Evolutionary conservation across 2,797 vertebrate species (phyloP).

Genomic region (Lutjanus argentimaculatus): DNA sequence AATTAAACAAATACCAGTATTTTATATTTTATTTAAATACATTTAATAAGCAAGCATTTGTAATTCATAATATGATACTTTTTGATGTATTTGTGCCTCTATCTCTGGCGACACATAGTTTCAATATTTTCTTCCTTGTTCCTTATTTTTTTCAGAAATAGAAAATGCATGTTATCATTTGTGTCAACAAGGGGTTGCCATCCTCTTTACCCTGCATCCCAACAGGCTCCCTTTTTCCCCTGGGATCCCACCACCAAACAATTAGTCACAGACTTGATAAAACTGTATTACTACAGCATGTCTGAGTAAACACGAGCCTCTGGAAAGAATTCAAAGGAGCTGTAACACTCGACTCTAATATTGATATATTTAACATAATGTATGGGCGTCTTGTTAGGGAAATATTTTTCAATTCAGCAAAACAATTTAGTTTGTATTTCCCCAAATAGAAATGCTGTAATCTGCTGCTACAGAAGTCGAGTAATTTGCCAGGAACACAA

Average conservation of each 20-base stretch:
- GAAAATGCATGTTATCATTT: neutral
- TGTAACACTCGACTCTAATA: conserved; percentile 5
- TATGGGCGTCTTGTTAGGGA: neutral
- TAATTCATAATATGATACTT: no score
- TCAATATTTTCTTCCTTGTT: neutral
- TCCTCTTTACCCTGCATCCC: conserved; percentile 28
- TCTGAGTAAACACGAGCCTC: conserved; percentile 28
- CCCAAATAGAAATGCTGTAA: conserved; percentile 5
- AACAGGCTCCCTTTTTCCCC: conserved; percentile 25
- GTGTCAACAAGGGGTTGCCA: conserved; percentile 28
- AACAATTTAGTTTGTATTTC: conserved; percentile 21
- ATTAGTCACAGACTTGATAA: conserved; percentile 44
- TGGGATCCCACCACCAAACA: conserved; percentile 31
- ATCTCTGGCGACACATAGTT: neutral
- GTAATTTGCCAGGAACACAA: conserved; percentile 26
- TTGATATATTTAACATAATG: conserved; percentile 31
- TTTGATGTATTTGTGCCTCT: no score
- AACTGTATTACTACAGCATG: conserved; percentile 13
- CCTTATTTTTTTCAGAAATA: no score
- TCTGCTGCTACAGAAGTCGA: conserved; percentile 17
- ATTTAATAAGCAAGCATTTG: no score
- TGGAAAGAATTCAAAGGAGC: conserved; percentile 31
- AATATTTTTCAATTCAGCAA: conserved; percentile 6
- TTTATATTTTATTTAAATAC: no score
- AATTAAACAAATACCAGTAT: no score